A percentile compares a stretch with the other conserved stretches of the same genome.
Conservation (phyloP, 2,113 vertebrate genomes). For the Psilopsiagon aurifrons region DNA sequence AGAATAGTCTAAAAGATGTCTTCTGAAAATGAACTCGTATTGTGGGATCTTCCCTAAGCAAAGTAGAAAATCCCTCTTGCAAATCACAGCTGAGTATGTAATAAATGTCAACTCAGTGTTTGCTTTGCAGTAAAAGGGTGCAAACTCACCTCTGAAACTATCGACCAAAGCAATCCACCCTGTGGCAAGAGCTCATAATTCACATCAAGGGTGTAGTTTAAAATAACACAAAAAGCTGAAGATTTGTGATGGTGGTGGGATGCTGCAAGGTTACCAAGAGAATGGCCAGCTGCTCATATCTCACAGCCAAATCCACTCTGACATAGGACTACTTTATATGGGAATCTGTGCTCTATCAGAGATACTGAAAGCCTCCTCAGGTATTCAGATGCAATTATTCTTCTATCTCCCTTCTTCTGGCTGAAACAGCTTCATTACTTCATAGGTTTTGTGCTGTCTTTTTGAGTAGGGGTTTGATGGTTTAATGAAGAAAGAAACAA, state of each 20-base stretch:
- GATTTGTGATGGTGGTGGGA: not conserved
- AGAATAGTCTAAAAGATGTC: not conserved
- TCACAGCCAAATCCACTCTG: not conserved
- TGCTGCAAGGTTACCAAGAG: not conserved
- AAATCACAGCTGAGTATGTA: not conserved
- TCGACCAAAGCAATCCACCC: not conserved
- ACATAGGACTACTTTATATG: rapidly evolving
- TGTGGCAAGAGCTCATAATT: not conserved
- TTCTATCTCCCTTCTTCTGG: not conserved
- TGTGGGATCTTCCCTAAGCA: not conserved
- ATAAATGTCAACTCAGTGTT: not conserved
- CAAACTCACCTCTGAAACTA: not conserved
- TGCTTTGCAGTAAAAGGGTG: not conserved
- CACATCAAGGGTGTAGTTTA: not conserved
- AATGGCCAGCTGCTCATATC: not conserved
- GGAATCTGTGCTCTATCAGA: not conserved
- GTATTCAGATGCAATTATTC: not conserved
- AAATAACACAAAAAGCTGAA: not conserved
- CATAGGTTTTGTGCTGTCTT: not conserved
- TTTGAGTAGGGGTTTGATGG: not conserved
- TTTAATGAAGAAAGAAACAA: not conserved
- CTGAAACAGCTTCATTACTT: not conserved
- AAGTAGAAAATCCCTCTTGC: slow-evolving; percentile 18
- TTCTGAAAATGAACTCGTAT: not conserved
- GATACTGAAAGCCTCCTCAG: not conserved